Evolutionary conservation across 2,888 invertebrate species (phyloP).

Genomic region (Exocentrus adspersus): DNA sequence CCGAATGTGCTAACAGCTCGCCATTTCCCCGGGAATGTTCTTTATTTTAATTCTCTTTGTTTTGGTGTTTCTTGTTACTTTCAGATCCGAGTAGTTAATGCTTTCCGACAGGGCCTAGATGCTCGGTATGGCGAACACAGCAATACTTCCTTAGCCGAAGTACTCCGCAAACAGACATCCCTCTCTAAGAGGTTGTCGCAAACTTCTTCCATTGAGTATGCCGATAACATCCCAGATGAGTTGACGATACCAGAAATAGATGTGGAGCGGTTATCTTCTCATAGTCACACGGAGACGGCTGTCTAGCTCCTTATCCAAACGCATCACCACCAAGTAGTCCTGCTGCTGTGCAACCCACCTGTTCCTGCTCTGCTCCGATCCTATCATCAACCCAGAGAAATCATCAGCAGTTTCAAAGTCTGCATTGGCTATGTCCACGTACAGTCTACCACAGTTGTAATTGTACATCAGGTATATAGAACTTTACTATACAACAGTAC

Average conservation of each 20-base stretch:
- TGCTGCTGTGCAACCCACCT: conserved; percentile 40
- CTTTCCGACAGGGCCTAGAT: conserved; percentile 99
- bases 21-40: conserved; percentile 60
- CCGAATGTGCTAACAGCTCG: conserved; percentile 62
- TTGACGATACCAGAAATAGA: conserved; percentile 91
- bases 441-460: conserved; percentile 26
- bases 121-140: conserved; percentile 92
- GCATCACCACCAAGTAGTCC: conserved; percentile 44
- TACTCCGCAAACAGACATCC: conserved; percentile 93
- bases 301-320: conserved; percentile 70
- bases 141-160: conserved; percentile 92
- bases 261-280: conserved; percentile 90
- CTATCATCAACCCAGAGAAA: conserved; percentile 28
- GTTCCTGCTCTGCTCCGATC: conserved; percentile 48
- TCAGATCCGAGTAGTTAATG: conserved; percentile 99
- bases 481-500: conserved; percentile 29
- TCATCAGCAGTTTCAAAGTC: conserved; percentile 30
- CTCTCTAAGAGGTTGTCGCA: conserved; percentile 92
- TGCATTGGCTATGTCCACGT: conserved; percentile 11
- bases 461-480: conserved; percentile 31
- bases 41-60: conserved; percentile 64
- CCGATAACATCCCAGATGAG: conserved; percentile 87
- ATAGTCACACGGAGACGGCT: conserved; percentile 95
- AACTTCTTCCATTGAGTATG: conserved; percentile 92
- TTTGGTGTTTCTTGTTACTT: conserved; percentile 67